These are phyloP conservation scores for Emmelina monodactyla DNA, from an alignment of 2,888 invertebrate species.

Conservation along the genomic window DNA sequence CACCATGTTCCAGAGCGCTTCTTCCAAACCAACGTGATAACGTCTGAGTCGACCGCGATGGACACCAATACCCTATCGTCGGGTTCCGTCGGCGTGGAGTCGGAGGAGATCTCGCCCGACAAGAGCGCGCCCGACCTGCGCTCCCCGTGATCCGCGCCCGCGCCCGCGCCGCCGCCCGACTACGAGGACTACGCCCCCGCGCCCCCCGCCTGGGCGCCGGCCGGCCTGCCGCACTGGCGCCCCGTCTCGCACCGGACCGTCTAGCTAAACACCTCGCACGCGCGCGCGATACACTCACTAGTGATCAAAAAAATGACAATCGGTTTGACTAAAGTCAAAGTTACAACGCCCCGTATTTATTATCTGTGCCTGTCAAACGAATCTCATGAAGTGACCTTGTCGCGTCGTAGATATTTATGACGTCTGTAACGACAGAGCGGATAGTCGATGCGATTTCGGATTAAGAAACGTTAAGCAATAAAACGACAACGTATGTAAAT, in stretches of 20 bases:
- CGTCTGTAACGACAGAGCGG: too few relatives aligned
- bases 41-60: slow-evolving; percentile 65
- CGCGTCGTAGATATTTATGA: too few relatives aligned
- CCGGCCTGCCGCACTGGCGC: slow-evolving; percentile 56
- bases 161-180: slow-evolving; percentile 11
- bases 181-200: slow-evolving; percentile 34
- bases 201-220: slow-evolving; percentile 40
- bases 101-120: slow-evolving; percentile 52
- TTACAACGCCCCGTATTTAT: too few relatives aligned
- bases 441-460: too few relatives aligned
- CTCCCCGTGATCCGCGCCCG: slow-evolving; percentile 45
- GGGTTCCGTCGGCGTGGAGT: slow-evolving; percentile 31
- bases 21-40: slow-evolving; percentile 69
- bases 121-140: slow-evolving; percentile 51
- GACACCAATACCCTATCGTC: slow-evolving; percentile 44
- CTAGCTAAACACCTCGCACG: too few relatives aligned
- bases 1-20: slow-evolving; percentile 67
- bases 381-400: too few relatives aligned
- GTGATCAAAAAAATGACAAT: too few relatives aligned
- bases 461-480: too few relatives aligned
- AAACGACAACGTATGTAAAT: too few relatives aligned
- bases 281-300: too few relatives aligned
- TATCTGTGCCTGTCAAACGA: too few relatives aligned
- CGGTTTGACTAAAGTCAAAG: too few relatives aligned
- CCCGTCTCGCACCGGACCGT: slow-evolving; percentile 48